Evolutionary conservation across 2,113 vertebrate species (phyloP).

Genomic region (Plecotus auritus): DNA sequence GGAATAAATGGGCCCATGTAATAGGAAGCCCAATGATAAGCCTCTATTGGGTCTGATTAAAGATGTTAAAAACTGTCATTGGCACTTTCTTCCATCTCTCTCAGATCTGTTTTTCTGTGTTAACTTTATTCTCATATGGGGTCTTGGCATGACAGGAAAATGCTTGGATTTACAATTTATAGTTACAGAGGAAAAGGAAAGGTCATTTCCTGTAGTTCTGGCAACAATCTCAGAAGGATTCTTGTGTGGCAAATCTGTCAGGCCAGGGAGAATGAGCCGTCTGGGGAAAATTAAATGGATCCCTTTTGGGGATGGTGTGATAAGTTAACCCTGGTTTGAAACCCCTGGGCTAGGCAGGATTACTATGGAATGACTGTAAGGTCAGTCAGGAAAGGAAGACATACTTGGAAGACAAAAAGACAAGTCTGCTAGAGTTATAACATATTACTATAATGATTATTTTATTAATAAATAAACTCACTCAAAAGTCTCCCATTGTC

Average conservation of each 20-base stretch:
- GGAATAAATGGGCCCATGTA: background rate
- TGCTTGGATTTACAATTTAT: background rate
- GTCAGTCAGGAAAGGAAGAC: background rate
- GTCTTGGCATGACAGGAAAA: background rate
- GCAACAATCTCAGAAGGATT: background rate
- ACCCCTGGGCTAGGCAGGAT: background rate
- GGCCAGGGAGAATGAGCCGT: background rate
- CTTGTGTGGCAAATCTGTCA: background rate
- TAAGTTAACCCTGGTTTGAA: background rate
- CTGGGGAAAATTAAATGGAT: background rate
- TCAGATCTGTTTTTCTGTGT: background rate
- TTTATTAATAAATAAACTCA: background rate
- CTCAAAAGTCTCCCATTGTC: background rate
- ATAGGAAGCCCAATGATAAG: background rate
- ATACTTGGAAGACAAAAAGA: background rate
- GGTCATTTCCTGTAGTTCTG: background rate
- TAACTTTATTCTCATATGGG: background rate
- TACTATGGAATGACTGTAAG: background rate
- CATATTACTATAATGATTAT: background rate
- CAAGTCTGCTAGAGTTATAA: background rate
- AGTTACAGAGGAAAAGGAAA: constrained; percentile 25
- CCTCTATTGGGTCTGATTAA: background rate
- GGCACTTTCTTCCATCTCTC: background rate
- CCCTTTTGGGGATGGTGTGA: background rate
- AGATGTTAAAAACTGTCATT: background rate